These are phyloP conservation scores for Petrolisthes manimaculis DNA, from an alignment of 2,888 invertebrate genomes.

Conservation along the genomic window DNA sequence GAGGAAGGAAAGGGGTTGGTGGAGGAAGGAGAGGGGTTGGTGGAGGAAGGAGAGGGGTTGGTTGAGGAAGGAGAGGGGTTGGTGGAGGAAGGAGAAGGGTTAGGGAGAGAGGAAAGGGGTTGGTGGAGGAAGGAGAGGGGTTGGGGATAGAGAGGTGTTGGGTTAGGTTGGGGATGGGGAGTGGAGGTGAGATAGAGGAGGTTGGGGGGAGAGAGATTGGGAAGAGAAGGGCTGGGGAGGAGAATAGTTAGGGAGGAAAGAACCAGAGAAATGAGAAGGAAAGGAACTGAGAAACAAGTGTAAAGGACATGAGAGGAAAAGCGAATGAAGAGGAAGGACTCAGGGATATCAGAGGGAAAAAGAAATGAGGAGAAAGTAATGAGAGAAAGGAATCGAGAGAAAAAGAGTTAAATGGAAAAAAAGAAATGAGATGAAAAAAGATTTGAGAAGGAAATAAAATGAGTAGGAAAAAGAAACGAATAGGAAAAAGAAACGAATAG, in stretches of 20 bases:
- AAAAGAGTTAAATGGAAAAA: background rate
- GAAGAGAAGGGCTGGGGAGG: background rate
- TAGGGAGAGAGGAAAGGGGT: background rate
- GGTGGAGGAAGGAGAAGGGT: background rate
- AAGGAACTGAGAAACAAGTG: background rate
- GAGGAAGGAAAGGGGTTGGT: background rate
- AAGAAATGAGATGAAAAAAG: background rate
- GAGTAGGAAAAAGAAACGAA: background rate
- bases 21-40: background rate
- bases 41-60: background rate
- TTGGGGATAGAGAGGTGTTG: background rate
- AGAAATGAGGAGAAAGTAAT: background rate
- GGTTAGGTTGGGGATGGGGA: background rate
- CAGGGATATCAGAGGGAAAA: background rate
- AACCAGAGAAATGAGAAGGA: background rate
- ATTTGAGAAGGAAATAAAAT: background rate
- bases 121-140: background rate
- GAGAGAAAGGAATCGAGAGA: background rate
- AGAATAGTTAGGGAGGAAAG: background rate
- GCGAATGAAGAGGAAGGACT: too few species aligned
- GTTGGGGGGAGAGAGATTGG: background rate
- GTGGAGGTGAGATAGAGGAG: background rate
- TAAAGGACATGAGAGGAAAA: background rate
- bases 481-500: background rate
- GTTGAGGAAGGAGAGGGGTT: background rate